Evolutionary conservation across 2,113 vertebrate species (phyloP).

Genomic region (Sylvietta virens): DNA sequence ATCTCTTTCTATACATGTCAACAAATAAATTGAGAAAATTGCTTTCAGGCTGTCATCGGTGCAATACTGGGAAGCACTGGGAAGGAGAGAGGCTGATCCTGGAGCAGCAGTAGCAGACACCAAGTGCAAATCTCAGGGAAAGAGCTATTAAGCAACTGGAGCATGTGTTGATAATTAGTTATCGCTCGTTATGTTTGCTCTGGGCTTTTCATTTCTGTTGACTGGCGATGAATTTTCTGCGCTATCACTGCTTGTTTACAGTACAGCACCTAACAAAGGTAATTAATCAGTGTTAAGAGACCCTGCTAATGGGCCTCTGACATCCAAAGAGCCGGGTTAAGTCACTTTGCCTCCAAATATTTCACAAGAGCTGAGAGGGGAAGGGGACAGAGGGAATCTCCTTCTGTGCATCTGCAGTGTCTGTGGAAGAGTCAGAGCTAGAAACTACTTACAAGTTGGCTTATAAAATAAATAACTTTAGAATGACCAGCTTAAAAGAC

Average conservation of each 20-base stretch:
- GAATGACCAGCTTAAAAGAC: background rate
- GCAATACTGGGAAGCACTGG: background rate
- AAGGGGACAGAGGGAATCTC: background rate
- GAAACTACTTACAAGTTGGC: background rate
- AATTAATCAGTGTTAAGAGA: slow-evolving; percentile 44
- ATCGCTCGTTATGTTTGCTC: background rate
- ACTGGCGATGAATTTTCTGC: slow-evolving; percentile 5
- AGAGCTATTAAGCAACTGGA: background rate
- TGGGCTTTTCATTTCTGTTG: slow-evolving; percentile 34
- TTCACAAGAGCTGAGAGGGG: background rate
- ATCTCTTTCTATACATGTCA: background rate
- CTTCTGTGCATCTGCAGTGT: background rate
- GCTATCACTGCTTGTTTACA: slow-evolving; percentile 24
- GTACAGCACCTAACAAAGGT: background rate
- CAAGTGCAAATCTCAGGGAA: background rate
- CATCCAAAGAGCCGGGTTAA: background rate
- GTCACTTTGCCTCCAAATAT: background rate
- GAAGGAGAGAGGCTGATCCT: background rate
- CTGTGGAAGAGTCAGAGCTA: background rate
- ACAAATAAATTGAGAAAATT: background rate
- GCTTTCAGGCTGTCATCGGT: background rate
- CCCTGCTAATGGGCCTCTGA: background rate
- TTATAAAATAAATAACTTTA: background rate
- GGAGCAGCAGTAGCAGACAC: background rate
- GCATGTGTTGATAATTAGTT: slow-evolving; percentile 25